phyloP scores from a whole-genome alignment of 2,888 invertebrate species.

The Atethmia centrago region DNA sequence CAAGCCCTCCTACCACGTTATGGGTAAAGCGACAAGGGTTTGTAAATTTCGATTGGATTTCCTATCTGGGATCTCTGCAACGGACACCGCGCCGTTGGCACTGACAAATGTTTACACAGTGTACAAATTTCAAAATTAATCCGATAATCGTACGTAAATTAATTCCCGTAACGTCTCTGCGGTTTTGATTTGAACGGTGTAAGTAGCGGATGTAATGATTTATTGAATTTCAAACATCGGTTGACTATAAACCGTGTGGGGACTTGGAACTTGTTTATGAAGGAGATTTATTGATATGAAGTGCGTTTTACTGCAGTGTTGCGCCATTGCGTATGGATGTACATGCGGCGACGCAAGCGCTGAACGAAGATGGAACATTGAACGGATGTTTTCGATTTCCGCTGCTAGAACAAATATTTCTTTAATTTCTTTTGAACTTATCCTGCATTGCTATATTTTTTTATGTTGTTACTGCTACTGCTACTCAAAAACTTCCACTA shows the following conservation, averaged over 20 bases:
- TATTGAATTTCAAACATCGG: slow-evolving; percentile 84
- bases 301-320: slow-evolving; percentile 77
- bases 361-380: slow-evolving; percentile 52
- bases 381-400: slow-evolving; percentile 53
- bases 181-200: slow-evolving; percentile 76
- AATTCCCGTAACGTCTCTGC: slow-evolving; percentile 70
- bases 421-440: slow-evolving; percentile 34
- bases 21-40: slow-evolving; percentile 88
- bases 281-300: slow-evolving; percentile 82
- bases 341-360: slow-evolving; percentile 61
- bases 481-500: background rate
- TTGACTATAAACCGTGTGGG: slow-evolving; percentile 79
- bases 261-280: slow-evolving; percentile 82
- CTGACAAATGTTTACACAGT: slow-evolving; percentile 87
- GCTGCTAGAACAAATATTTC: slow-evolving; percentile 22
- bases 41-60: slow-evolving; percentile 88
- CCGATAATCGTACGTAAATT: slow-evolving; percentile 81
- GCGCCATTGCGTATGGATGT: slow-evolving; percentile 73
- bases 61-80: slow-evolving; percentile 87
- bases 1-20: slow-evolving; percentile 89
- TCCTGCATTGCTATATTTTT: background rate
- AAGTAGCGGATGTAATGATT: slow-evolving; percentile 87
- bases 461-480: background rate
- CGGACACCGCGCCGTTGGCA: slow-evolving; percentile 80
- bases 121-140: slow-evolving; percentile 87